Evolutionary conservation across 2,113 vertebrate genomes (phyloP).

Genomic region (Galemys pyrenaicus): DNA sequence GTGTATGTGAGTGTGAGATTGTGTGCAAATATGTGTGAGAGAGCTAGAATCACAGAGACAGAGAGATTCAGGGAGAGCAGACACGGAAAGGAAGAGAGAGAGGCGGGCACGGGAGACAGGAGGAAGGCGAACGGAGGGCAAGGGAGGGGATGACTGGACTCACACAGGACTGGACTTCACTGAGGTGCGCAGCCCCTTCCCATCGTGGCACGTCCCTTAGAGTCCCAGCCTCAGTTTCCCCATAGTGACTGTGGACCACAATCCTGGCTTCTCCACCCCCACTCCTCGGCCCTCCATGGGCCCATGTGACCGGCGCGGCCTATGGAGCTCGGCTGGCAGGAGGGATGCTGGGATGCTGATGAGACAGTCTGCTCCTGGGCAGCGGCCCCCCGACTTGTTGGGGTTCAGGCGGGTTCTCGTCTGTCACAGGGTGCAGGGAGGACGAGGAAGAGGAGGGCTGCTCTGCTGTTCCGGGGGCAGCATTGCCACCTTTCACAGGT

Average conservation of each 20-base stretch:
- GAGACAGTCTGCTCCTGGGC: no score
- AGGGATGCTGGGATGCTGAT: no score
- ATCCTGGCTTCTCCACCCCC: not conserved
- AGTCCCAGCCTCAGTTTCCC: not conserved
- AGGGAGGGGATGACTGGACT: no score
- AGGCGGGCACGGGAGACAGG: not conserved
- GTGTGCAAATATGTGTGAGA: no score
- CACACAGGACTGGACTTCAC: accelerated
- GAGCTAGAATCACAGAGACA: no score
- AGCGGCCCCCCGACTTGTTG: not conserved
- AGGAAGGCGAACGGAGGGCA: accelerated
- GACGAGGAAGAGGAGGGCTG: no score
- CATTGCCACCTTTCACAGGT: not conserved
- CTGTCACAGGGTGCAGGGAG: not conserved
- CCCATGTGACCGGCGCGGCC: not conserved
- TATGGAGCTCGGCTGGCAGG: not conserved
- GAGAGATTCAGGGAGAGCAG: no score
- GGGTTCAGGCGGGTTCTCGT: not conserved
- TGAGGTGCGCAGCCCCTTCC: no score
- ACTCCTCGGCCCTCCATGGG: accelerated
- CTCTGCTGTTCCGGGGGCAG: not conserved
- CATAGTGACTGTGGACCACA: not conserved
- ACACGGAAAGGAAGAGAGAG: no score
- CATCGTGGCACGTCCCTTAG: not conserved
- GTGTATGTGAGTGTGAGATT: not conserved